A percentile compares a stretch with the other conserved stretches of the same genome.
These are phyloP conservation scores for Anthopleura sola DNA, from an alignment of 64 coral and sea anemone genomes.

Conservation along the genomic window DNA sequence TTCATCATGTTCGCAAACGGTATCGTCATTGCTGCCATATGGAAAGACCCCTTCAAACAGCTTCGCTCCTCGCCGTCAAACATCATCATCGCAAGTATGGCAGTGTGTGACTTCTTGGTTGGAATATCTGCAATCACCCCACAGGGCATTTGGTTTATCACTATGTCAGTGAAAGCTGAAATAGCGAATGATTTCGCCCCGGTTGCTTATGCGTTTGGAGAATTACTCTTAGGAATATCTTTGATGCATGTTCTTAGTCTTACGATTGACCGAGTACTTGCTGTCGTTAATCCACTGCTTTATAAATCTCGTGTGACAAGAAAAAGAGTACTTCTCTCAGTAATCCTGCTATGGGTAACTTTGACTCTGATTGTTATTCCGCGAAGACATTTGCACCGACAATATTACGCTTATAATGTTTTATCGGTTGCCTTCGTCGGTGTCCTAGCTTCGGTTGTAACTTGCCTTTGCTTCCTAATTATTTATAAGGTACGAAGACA, in stretches of 20 bases:
- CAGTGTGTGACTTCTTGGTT: not conserved
- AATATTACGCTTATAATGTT: not conserved
- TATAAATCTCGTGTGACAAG: conserved; percentile 29
- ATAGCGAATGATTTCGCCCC: not conserved
- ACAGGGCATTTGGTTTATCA: not conserved
- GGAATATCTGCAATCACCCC: not conserved
- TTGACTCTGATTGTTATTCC: not conserved
- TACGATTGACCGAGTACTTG: conserved; percentile 28
- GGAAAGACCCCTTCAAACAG: conserved; percentile 22
- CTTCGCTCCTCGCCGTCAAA: not conserved
- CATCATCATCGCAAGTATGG: conserved; percentile 21
- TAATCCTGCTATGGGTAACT: conserved; percentile 17
- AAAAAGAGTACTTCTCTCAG: not conserved
- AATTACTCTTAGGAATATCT: not conserved
- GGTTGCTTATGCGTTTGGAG: not conserved
- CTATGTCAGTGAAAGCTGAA: not conserved
- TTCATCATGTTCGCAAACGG: not conserved
- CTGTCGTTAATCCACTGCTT: conserved; percentile 28
- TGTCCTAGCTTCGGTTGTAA: not conserved
- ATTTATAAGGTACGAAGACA: not conserved
- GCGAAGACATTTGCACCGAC: not conserved
- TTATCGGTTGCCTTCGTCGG: not conserved
- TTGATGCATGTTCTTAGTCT: not conserved
- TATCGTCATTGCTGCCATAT: conserved; percentile 22
- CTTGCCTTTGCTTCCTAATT: not conserved